Conservation (phyloP, 1,140 invertebrate genomes). For the Sitobion miscanthi region DNA sequence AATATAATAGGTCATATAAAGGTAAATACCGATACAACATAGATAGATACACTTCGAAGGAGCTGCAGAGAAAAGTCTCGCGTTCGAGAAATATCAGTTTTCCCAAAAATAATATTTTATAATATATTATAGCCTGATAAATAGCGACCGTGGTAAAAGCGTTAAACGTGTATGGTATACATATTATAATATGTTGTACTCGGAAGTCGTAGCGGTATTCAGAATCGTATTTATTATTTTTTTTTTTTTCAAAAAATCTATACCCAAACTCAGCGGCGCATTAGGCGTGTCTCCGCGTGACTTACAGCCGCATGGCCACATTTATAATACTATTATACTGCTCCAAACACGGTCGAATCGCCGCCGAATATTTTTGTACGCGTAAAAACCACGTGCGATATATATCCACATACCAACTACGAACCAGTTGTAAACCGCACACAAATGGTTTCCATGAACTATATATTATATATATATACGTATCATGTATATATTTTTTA, state of each 20-base stretch:
- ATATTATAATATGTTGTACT: background rate
- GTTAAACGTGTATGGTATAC: background rate
- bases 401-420: background rate
- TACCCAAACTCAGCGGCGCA: background rate
- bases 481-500: background rate
- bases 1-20: too few relatives aligned
- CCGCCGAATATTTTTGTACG: background rate
- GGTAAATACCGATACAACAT: too few relatives aligned
- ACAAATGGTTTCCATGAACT: background rate
- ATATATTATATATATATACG: background rate
- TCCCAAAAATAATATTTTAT: background rate
- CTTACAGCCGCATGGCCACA: background rate
- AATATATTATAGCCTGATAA: too few relatives aligned
- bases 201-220: background rate
- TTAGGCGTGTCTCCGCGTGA: background rate
- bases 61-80: background rate
- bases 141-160: background rate
- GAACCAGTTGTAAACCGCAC: background rate
- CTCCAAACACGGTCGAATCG: background rate
- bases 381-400: background rate
- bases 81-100: background rate
- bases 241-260: background rate
- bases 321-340: background rate
- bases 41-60: too few relatives aligned
- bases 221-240: background rate